Conservation (phyloP, 35 echinoderm and acorn worm genomes). For the Hemicentrotus pulcherrimus region DNA sequence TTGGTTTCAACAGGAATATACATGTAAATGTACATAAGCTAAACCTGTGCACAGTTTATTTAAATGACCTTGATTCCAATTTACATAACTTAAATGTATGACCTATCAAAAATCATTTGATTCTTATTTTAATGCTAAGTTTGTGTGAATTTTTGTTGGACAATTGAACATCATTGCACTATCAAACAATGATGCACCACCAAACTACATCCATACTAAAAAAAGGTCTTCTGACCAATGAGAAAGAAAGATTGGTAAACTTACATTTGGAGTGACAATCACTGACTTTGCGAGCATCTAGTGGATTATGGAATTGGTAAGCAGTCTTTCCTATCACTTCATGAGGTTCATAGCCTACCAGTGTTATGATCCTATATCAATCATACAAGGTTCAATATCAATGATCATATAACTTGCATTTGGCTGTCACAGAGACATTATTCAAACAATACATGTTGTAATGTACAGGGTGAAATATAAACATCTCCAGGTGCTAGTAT, state of each 20-base stretch:
- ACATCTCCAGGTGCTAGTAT: too few relatives aligned
- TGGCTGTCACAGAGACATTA: too few relatives aligned
- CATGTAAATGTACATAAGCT: background rate
- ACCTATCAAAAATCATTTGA: background rate
- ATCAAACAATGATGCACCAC: background rate
- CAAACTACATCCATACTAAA: too few relatives aligned
- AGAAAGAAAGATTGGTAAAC: constrained; percentile 7
- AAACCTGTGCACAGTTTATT: background rate
- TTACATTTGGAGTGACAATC: constrained; percentile 97
- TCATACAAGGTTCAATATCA: background rate
- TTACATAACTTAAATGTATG: background rate
- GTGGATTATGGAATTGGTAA: constrained; percentile 98
- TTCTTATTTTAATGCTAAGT: background rate
- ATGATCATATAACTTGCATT: too few relatives aligned
- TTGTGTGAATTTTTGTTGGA: background rate
- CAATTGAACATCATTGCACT: too few relatives aligned
- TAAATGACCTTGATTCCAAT: background rate
- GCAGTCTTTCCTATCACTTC: constrained; percentile 97
- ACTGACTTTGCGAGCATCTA: constrained; percentile 94
- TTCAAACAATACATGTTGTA: too few relatives aligned
- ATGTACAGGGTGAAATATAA: too few relatives aligned
- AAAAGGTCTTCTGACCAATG: background rate
- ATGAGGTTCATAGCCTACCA: constrained; percentile 98
- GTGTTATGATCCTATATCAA: constrained; percentile 84
- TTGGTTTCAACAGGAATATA: background rate